Base-by-base conservation (phyloP, 2,797 vertebrate genomes). In the Myotis planiceps region DNA sequence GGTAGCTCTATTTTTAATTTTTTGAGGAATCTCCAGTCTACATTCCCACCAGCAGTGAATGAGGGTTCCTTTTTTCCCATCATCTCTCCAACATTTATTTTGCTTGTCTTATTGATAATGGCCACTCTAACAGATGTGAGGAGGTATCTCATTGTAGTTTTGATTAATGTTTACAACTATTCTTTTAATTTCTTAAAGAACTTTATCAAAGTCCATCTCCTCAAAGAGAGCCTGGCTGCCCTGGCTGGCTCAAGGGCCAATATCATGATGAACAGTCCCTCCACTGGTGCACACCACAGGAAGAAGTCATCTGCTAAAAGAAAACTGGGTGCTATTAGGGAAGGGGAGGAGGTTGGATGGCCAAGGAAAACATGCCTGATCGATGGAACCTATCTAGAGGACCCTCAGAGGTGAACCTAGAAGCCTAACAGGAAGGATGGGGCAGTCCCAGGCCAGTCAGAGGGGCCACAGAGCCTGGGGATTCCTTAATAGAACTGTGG, bases 321-420 rank as follows among this genome's bases (percentile, higher is more conserved):
- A 37, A 69, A 63, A 15, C 1, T 3, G 5, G 16, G 14, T 29
- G 27, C 34, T 60, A 21, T 45, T 80, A 42, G 27, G 34, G 27
- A 13, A 66, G 34, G 4, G 5, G 15, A 34, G 9, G 34, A 25
- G 34, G 12, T 75, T 63, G 5, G 14, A 49, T 1, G 21, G 9
- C 34, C 49, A 69, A 42, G 14, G 49, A 60, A 47, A 49, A 55
- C 3, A 23, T 6, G 37, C 4, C 27, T 29, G 18, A 55, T n/a
- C 0, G 0, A 16, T 0, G 0, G 63, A 88, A 69, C 6, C 7
- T 15, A 71, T 3, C 5, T 6, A 13, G 16, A 37, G 7, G 29
- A 27, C 4, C n/a, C 10, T 6, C 39, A 6, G 37, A 4, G 7
- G 42, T 42, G 34, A 9, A 4, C 21, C 68, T 13, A 37, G 32